Percentiles rank a stretch among this genome's conserved stretches.
Evolutionary conservation across 2,113 vertebrate genomes (phyloP).

Genomic region (Marmota monax): DNA sequence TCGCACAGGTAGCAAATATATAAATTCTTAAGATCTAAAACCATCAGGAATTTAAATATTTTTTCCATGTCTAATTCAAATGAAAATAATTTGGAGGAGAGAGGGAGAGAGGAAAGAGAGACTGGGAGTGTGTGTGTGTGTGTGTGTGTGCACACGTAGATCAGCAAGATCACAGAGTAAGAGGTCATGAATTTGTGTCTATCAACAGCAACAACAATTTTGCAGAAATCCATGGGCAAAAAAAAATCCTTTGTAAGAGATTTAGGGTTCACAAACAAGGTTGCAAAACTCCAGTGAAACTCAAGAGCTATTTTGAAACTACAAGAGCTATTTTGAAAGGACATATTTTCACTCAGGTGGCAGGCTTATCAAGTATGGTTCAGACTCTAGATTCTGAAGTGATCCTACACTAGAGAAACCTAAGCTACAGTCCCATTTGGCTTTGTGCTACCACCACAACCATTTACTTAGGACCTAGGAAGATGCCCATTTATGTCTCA

Average conservation of each 20-base stretch:
- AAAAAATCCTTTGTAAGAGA: background rate
- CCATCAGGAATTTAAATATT: background rate
- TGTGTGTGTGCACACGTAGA: accelerated
- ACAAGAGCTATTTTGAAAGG: background rate
- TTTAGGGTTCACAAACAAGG: background rate
- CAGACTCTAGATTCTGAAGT: background rate
- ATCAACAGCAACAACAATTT: background rate
- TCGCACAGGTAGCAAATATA: background rate
- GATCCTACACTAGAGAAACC: background rate
- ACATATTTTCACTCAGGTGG: background rate
- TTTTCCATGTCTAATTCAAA: background rate
- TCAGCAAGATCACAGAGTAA: background rate
- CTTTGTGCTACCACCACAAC: background rate
- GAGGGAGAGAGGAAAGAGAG: background rate
- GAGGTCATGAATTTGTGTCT: background rate
- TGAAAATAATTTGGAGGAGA: background rate
- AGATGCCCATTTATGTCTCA: background rate
- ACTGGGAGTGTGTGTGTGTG: background rate
- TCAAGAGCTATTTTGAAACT: background rate
- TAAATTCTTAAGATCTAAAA: background rate
- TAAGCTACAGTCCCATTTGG: background rate
- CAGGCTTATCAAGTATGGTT: too few relatives aligned
- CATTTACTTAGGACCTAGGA: background rate
- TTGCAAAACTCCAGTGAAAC: background rate
- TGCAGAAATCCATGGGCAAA: background rate